Base-by-base conservation (phyloP, 2,113 vertebrate genomes). In the Chiloscyllium plagiosum region DNA sequence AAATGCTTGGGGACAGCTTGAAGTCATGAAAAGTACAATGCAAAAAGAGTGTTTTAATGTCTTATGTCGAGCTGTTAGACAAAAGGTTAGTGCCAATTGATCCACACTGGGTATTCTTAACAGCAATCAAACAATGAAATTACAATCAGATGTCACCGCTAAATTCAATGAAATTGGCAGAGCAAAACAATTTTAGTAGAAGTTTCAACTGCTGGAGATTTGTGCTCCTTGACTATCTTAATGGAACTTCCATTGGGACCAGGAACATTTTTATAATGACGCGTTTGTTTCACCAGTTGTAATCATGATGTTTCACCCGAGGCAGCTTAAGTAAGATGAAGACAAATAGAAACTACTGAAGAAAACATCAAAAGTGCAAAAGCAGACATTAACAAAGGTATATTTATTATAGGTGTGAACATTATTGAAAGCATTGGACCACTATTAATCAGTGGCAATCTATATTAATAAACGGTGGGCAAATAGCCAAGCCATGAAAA, bases 401-500 rank as follows among this genome's bases (percentile, higher is more conserved):
- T 61, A 20, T 76, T 76, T 95, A 61, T 72, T 29, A 61, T n/a
- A 86, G 80, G 80, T 83, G 95, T 66, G 56, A 96, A 96, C 94
- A 80, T 96, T 61, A 80, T 96, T 94, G 96, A 66, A 83, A 83
- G 33, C 61, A 96, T 96, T 83, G 96, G 86, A 83, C 65, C 56
- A 78, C 66, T 94, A 68, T 96, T 96, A 96, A 96, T 94, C 96
- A 52, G 76, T 42, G 61, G 72, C 42, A 94, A 93, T 70, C 89
- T 95, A 96, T 68, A 78, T 96, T 94, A 94, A 96, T 96, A 95
- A 69, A 83, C 92, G 42, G 24, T 68, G 52, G 89, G 93, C 90
- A 42, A 92, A 95, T 94, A 80, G 96, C 76, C 96, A 96, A 68
- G 76, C 90, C 76, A 65, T 95, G 94, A 83, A 96, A 96, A 94